phyloP scores from a whole-genome alignment of 2,113 vertebrate genomes.

The Edolisoma coerulescens region DNA sequence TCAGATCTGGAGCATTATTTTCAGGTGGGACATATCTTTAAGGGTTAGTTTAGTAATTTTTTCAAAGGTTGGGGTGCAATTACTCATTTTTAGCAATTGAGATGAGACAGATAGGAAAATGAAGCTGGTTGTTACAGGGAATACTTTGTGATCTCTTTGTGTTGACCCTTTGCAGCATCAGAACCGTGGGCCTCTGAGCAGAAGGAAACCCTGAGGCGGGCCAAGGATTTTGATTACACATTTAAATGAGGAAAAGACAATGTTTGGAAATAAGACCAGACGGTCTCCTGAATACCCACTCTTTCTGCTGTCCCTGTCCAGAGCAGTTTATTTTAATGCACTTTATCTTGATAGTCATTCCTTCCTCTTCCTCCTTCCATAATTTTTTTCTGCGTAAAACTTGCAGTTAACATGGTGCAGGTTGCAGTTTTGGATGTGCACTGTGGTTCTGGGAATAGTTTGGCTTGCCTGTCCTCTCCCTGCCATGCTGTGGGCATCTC shows the following conservation, averaged over 20 bases:
- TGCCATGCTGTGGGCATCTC: accelerated
- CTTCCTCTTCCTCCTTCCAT: not conserved
- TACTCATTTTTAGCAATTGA: not conserved
- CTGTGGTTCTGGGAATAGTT: not conserved
- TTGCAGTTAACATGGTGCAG: not conserved
- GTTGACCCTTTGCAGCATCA: not conserved
- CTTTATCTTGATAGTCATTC: not conserved
- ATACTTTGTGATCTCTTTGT: not conserved
- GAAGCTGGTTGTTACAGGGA: not conserved
- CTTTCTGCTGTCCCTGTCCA: not conserved
- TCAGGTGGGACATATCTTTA: not conserved
- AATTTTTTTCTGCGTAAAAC: not conserved
- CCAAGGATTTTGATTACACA: not conserved
- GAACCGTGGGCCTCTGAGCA: not conserved
- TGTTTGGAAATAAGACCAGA: not conserved
- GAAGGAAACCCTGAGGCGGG: accelerated
- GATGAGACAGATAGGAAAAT: not conserved
- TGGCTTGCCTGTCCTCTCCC: not conserved
- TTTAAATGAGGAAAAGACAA: not conserved
- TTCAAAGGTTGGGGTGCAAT: not conserved
- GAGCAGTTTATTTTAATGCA: not conserved
- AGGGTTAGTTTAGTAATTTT: not conserved
- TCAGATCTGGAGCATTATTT: not conserved
- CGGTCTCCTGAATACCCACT: not conserved
- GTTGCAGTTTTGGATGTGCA: not conserved